Base-by-base conservation (phyloP, 2,888 invertebrate species). In the Drosophila phalerata region DNA sequence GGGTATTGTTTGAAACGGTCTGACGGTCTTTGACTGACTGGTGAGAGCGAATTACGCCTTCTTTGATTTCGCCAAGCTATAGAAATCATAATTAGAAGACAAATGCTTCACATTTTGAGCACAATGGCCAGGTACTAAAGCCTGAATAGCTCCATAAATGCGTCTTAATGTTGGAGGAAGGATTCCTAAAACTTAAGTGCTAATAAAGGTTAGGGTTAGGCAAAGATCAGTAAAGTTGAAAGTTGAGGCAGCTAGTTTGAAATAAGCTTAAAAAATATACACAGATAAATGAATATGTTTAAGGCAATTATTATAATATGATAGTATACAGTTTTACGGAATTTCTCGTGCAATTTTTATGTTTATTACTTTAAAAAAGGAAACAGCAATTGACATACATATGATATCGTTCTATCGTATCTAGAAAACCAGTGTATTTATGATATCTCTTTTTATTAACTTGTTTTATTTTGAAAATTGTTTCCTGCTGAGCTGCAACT, bases 41-140 rank as follows among this genome's bases (percentile, higher is more conserved):
- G 90, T 90, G 91, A 88, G 88, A 89, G 82, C 77, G 80, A 90
- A 89, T 88, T 91, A 90, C 90, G 91, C 90, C 90, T 90, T 77
- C 71, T 82, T 91, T 90, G 90, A 90, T 91, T 91, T 81, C 71
- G 70, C 51, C 34, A 77, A 67, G 58, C 84, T 15, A 74, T 81
- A 64, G 57, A 78, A 79, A 81, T 81, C 70, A 77, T 86, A 89
- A 89, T 87, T 88, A 84, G 89, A 86, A 86, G 77, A 86, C 79
- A 84, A 84, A 81, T 73, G 73, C 63, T 85, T 84, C 37, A 30
- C 49, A 64, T 58, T 69, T 47, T 55, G 0, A 0, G 25, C 40
- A 80, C 81, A 80, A 83, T 73, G 60, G 40, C 11, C 40, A 66
- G 67, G 69, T 65, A 85, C 48, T 47, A 61, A 62, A 52, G 61